Percentiles rank a stretch among this genome's conserved stretches.
phyloP scores from a whole-genome alignment of 2,113 vertebrate species.

The Barbus barbus region DNA sequence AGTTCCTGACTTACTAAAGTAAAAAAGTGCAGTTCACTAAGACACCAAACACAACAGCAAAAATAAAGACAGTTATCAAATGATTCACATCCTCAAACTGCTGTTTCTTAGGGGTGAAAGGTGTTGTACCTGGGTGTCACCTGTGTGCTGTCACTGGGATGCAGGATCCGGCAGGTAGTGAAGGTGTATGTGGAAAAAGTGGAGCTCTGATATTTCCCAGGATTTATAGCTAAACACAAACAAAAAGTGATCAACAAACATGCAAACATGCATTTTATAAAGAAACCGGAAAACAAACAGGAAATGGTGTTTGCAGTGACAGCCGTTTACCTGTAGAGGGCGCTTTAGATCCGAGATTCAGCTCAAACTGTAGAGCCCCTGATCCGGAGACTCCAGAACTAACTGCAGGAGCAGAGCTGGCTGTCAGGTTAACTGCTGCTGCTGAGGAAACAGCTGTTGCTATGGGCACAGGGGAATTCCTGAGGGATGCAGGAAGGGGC shows the following conservation, averaged over 20 bases:
- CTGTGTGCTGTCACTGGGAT: constrained; percentile 92
- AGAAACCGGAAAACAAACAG: not conserved
- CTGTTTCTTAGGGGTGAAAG: not conserved
- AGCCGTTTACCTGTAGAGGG: constrained; percentile 71
- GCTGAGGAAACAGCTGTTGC: constrained; percentile 15
- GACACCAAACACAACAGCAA: not conserved
- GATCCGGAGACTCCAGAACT: not conserved
- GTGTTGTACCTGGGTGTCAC: constrained; percentile 86
- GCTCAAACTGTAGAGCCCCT: constrained; percentile 68
- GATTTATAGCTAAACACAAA: constrained; percentile 80
- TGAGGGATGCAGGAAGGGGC: not conserved
- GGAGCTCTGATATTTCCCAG: constrained; percentile 90
- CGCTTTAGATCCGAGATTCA: constrained; percentile 61
- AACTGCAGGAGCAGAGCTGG: constrained; percentile 8
- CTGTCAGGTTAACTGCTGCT: not conserved
- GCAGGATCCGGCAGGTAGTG: constrained; percentile 94
- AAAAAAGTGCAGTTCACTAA: too few relatives aligned
- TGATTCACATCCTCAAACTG: not conserved
- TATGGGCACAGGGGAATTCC: not conserved
- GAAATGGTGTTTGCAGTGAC: not conserved
- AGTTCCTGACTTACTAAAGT: not conserved
- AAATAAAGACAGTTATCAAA: not conserved
- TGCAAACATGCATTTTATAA: constrained; percentile 18
- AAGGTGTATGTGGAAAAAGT: constrained; percentile 96
- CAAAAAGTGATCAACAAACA: constrained; percentile 12